Base-by-base conservation (phyloP, 2,888 invertebrate genomes). In the Oligia latruncula region DNA sequence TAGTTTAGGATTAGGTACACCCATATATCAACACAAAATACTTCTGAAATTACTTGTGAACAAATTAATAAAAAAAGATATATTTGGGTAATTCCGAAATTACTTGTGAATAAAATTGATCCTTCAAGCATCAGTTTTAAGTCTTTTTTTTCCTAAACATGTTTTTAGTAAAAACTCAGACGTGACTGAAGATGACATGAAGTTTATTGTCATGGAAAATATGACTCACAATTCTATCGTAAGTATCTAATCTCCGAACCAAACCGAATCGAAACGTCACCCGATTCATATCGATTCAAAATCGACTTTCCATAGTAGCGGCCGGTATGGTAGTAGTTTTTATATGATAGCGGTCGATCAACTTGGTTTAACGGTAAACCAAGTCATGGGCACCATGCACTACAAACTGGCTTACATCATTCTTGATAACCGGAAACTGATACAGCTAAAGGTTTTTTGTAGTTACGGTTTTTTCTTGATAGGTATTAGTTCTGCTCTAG, bases 361-460 rank as follows among this genome's bases (percentile, higher is more conserved):
- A 95, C 95, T 92, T 94, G 81, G 91, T 92, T 91, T 94, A 95
- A 95, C 95, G 95, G 95, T 92, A 91, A 91, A 87, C 66, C 72
- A 77, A 89, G 89, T 90, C 89, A 89, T 87, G 91, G 90, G 88
- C 90, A 89, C 86, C 87, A 87, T 91, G 90, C 90, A 87, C 90
- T 87, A 91, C 82, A 84, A 87, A 88, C 87, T 83, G 82, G 86
- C 88, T 91, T 90, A 89, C 91, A 90, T 91, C 90, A 91, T 79
- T 84, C 78, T 80, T 82, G 82, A 84, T 79, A 86, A 86, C 87
- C 89, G 90, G 89, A 90, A 89, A 84, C 75, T 79, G 77, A 85
- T 80, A 88, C 81, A 78, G 86, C 78, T 83, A 84, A 75, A 72
- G 62, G 20, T 89, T 86, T 89, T 87, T 86, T 80, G 66, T 83